Percentiles rank a stretch among this genome's conserved stretches.
Evolutionary conservation across 2,797 vertebrate genomes (phyloP).

Genomic region (Sebastes aleutianus): DNA sequence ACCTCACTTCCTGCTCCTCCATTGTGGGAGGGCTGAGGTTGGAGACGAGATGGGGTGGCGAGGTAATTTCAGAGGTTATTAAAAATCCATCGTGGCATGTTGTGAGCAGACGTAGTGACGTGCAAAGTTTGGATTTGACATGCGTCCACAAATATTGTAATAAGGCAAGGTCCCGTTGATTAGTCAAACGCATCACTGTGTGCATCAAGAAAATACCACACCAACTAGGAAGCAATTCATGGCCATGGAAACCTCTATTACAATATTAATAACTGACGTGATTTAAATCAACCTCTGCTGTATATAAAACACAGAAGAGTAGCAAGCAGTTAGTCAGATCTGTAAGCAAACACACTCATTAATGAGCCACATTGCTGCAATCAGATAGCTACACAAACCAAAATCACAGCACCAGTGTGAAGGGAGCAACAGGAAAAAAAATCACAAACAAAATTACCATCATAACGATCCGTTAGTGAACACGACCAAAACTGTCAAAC

Average conservation of each 20-base stretch:
- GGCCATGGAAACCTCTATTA: background rate
- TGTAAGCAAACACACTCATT: background rate
- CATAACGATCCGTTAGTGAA: conserved; percentile 37
- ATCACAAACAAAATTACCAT: background rate
- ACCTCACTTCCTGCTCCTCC: conserved; percentile 77
- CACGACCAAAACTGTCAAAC: conserved; percentile 4
- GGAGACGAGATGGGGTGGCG: conserved; percentile 33
- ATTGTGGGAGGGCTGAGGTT: conserved; percentile 68
- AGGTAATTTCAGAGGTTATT: conserved; percentile 36
- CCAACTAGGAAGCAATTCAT: background rate
- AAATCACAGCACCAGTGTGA: conserved; percentile 6
- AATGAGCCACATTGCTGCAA: background rate
- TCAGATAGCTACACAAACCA: background rate
- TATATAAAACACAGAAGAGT: background rate
- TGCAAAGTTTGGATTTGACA: conserved; percentile 24
- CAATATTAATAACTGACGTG: background rate
- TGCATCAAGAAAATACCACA: background rate
- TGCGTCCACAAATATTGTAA: background rate
- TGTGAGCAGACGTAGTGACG: background rate
- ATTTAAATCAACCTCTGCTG: background rate
- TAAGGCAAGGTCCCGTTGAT: background rate
- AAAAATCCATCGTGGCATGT: background rate
- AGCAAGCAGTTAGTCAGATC: conserved; percentile 23
- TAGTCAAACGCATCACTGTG: conserved; percentile 1
- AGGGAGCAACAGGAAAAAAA: background rate